These are phyloP conservation scores for Andrena cerasifolii DNA, from an alignment of 1,140 invertebrate genomes.

Conservation along the genomic window DNA sequence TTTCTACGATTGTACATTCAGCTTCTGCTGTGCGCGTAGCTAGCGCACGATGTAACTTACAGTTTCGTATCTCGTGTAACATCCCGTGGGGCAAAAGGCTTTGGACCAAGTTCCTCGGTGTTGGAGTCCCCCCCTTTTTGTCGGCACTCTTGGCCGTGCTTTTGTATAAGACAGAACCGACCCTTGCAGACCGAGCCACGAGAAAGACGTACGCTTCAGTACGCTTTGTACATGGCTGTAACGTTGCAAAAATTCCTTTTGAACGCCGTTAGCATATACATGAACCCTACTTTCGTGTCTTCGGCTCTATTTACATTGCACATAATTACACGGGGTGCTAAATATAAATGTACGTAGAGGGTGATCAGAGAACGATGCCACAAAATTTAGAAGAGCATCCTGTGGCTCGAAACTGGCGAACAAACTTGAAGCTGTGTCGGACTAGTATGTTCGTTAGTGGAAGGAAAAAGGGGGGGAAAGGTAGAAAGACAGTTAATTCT, in stretches of 20 bases:
- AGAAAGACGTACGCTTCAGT: slow-evolving; percentile 31
- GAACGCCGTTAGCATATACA: neutral
- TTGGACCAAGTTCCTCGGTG: slow-evolving; percentile 52
- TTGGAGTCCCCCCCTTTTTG: slow-evolving; percentile 35
- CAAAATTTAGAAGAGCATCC: no score
- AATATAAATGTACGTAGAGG: neutral
- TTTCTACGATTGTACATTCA: neutral
- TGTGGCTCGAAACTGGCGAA: no score
- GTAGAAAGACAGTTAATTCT: no score
- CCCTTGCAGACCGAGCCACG: slow-evolving; percentile 35
- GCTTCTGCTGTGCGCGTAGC: neutral
- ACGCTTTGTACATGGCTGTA: slow-evolving; percentile 23
- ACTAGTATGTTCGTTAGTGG: no score
- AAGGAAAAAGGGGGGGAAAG: no score
- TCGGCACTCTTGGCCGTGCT: slow-evolving; percentile 35
- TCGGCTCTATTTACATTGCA: neutral
- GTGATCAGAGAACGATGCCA: neutral
- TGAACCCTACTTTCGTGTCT: neutral
- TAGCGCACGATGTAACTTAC: slow-evolving; percentile 34
- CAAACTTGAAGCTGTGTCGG: no score
- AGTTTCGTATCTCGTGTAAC: slow-evolving; percentile 53
- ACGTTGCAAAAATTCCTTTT: slow-evolving; percentile 54
- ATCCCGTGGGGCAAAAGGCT: slow-evolving; percentile 46
- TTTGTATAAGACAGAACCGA: slow-evolving; percentile 54
- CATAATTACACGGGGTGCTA: slow-evolving; percentile 1